These are phyloP conservation scores for Ostrea denselamellosa DNA, from an alignment of 1,140 invertebrate species.

Conservation along the genomic window DNA sequence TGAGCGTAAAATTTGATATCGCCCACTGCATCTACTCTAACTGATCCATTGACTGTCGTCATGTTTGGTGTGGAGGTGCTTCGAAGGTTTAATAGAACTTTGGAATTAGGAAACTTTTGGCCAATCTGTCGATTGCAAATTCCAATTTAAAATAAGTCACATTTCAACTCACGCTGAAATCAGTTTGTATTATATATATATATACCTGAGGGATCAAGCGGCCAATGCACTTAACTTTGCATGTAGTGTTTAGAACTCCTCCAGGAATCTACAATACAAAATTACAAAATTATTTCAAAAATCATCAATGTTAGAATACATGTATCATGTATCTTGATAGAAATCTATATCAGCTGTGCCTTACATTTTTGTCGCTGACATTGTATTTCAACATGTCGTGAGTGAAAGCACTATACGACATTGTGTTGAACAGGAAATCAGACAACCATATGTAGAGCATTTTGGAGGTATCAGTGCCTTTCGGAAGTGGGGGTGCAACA, in stretches of 20 bases:
- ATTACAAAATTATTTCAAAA: background rate
- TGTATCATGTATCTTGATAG: too few relatives aligned
- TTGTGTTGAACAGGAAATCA: constrained; percentile 39
- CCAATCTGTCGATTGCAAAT: background rate
- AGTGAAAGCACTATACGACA: constrained; percentile 13
- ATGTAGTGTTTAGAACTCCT: constrained; percentile 35
- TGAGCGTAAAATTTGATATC: constrained; percentile 11
- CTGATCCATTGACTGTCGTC: background rate
- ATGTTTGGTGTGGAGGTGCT: constrained; percentile 28
- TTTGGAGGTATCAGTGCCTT: background rate
- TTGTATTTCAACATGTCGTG: constrained; percentile 37
- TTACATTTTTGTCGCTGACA: constrained; percentile 41
- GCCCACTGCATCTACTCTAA: background rate
- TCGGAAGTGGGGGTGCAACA: constrained; percentile 30
- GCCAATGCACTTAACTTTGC: constrained; percentile 36
- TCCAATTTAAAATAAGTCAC: too few relatives aligned
- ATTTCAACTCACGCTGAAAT: too few relatives aligned
- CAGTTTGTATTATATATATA: too few relatives aligned
- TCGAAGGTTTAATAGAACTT: background rate
- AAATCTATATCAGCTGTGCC: background rate
- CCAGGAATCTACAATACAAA: background rate
- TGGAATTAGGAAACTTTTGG: constrained; percentile 14
- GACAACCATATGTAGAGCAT: constrained; percentile 47
- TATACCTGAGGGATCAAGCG: constrained; percentile 41
- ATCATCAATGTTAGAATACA: background rate